Conservation (phyloP, 2,888 invertebrate species). For the Hyppa rectilinea region DNA sequence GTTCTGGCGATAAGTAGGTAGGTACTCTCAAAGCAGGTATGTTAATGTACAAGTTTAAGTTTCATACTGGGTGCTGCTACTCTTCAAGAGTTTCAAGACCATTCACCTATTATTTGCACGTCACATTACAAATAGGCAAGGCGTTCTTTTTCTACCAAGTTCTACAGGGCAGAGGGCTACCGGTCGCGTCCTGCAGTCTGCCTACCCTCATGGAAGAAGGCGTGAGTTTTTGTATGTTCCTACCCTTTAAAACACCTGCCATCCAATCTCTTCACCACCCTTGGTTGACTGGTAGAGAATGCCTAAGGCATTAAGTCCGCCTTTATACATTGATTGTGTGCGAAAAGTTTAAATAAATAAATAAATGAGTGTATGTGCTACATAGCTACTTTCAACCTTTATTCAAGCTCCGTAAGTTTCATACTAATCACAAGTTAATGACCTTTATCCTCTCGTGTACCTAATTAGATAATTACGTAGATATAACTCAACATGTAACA, state of each 20-base stretch:
- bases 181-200: not conserved
- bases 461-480: slow-evolving; percentile 31
- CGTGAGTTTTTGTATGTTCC: not conserved
- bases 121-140: not conserved
- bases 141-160: not conserved
- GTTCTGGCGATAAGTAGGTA: not conserved
- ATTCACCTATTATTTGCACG: not conserved
- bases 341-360: too few species aligned
- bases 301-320: too few species aligned
- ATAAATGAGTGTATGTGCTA: not conserved
- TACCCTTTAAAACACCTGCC: too few species aligned
- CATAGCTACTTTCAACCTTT: not conserved
- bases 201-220: too few species aligned
- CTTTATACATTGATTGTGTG: too few species aligned
- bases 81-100: not conserved
- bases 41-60: not conserved
- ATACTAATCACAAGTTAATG: slow-evolving; percentile 24
- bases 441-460: slow-evolving; percentile 38
- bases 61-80: not conserved
- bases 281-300: too few species aligned
- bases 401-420: not conserved
- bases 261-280: too few species aligned
- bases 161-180: not conserved
- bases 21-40: not conserved
- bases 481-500: slow-evolving; percentile 1